A percentile compares a stretch with the other conserved stretches of the same genome.
Conservation (phyloP, 2,888 invertebrate species). For the Thyatira batis region DNA sequence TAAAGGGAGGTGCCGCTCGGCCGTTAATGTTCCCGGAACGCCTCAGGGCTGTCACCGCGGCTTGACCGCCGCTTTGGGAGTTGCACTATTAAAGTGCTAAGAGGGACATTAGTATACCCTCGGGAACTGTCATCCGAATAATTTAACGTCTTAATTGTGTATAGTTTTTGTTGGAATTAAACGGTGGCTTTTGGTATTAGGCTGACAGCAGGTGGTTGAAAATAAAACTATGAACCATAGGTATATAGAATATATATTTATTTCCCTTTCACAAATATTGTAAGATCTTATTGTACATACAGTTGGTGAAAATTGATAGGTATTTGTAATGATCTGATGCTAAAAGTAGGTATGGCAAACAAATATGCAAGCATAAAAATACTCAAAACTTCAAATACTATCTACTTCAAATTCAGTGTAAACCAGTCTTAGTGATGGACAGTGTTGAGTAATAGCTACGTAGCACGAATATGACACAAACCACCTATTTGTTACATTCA, state of each 20-base stretch:
- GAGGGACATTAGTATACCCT: conserved; percentile 75
- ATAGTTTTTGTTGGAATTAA: conserved; percentile 44
- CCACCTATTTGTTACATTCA: conserved; percentile 4
- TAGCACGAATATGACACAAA: neutral
- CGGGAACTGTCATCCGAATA: conserved; percentile 75
- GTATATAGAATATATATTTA: too few species aligned
- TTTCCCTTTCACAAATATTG: too few species aligned
- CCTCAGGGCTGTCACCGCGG: conserved; percentile 66
- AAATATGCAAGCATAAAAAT: too few species aligned
- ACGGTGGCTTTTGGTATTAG: conserved; percentile 12
- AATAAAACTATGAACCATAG: too few species aligned
- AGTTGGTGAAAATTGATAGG: too few species aligned
- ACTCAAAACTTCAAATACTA: too few species aligned
- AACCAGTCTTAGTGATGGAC: too few species aligned
- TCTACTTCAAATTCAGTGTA: too few species aligned
- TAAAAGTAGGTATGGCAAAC: too few species aligned
- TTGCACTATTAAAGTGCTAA: conserved; percentile 80
- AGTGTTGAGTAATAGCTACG: neutral
- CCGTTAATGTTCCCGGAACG: conserved; percentile 68
- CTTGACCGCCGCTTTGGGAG: conserved; percentile 71
- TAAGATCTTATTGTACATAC: too few species aligned
- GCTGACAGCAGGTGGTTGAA: too few species aligned
- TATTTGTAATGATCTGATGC: too few species aligned
- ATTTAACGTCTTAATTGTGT: conserved; percentile 76
- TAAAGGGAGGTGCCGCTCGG: conserved; percentile 66